Evolutionary conservation across 2,797 vertebrate species (phyloP), one percentile per base, ranked within the genome.

Genomic region (Silurus lanzhouensis): DNA sequence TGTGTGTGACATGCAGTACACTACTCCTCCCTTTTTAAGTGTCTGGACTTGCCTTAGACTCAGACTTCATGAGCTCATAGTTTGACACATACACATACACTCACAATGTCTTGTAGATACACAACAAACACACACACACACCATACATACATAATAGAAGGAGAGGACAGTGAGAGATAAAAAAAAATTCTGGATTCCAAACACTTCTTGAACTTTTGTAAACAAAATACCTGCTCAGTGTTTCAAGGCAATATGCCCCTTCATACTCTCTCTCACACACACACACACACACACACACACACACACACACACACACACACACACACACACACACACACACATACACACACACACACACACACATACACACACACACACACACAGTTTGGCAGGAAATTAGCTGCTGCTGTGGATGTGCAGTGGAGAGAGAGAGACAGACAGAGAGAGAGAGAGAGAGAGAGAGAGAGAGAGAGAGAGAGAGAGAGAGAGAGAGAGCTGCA

Each of bases 221-320:
- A 87, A 87, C 84, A 86, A 85, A 87, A 87, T 90, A 90, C 84
- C 89, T 75, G 72, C 86, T 84, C 82, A n/a, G 82, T 61, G 66
- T 84, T 87, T 88, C 83, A 87, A 87, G 85, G 77, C 5, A 17
- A 57, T 81, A 52, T 48, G 55, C 76, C 46, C 27, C 83, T 86
- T 68, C 83, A 76, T 85, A 85, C 81, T 85, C 81, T 31, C 31
- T 31, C 31, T 31, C 31, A 1, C 31, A 1, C 31, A 1, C 31
- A 31, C 27, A 27, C 27, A 27, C 27, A 27, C 27, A 27, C 27
- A 27, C 27, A 27, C 27, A 27, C 27, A 27, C 27, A 77, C 82
- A 89, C 84, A 75, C 66, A 74, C 67, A 58, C 75, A 80, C 78
- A 77, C 46, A 74, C 82, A 89, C 84, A 75, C 66, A 74, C 67